phyloP scores from a whole-genome alignment of 2,888 invertebrate species.

The Agrilus cyanescens region DNA sequence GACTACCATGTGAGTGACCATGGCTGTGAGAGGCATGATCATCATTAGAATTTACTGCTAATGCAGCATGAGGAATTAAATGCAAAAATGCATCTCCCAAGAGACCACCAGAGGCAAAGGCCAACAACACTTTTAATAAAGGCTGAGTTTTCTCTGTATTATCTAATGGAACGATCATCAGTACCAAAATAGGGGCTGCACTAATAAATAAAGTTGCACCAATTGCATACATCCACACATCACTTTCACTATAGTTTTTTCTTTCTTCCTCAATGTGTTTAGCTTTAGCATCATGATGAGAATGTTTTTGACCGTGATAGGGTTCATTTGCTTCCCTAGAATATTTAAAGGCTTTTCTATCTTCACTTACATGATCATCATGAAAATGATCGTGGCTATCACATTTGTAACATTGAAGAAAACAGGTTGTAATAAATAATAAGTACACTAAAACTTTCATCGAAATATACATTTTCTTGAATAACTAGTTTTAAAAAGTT shows the following conservation, averaged over 20 bases:
- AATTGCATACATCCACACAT: conserved; percentile 69
- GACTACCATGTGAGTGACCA: conserved; percentile 29
- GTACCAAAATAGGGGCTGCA: conserved; percentile 84
- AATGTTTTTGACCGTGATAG: conserved; percentile 10
- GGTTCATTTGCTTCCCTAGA: conserved; percentile 54
- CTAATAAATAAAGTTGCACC: conserved; percentile 89
- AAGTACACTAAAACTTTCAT: too few relatives aligned
- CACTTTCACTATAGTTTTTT: conserved; percentile 29
- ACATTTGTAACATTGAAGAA: conserved; percentile 8
- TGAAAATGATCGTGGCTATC: conserved; percentile 25
- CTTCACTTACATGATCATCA: conserved; percentile 37
- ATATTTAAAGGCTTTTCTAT: conserved; percentile 72
- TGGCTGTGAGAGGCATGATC: conserved; percentile 27
- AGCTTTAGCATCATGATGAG: conserved; percentile 22
- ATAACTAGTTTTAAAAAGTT: too few relatives aligned
- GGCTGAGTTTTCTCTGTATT: conserved; percentile 74
- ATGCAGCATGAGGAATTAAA: conserved; percentile 90
- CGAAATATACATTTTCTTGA: too few relatives aligned
- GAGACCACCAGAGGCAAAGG: conserved; percentile 91
- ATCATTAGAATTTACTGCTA: conserved; percentile 39
- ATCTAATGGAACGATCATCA: conserved; percentile 88
- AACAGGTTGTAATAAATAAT: too few relatives aligned
- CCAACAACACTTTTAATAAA: conserved; percentile 76
- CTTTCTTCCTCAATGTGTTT: conserved; percentile 7
- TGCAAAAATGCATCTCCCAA: conserved; percentile 98